phyloP scores from a whole-genome alignment of 1,140 invertebrate genomes.

The Alviniconcha marisindica region DNA sequence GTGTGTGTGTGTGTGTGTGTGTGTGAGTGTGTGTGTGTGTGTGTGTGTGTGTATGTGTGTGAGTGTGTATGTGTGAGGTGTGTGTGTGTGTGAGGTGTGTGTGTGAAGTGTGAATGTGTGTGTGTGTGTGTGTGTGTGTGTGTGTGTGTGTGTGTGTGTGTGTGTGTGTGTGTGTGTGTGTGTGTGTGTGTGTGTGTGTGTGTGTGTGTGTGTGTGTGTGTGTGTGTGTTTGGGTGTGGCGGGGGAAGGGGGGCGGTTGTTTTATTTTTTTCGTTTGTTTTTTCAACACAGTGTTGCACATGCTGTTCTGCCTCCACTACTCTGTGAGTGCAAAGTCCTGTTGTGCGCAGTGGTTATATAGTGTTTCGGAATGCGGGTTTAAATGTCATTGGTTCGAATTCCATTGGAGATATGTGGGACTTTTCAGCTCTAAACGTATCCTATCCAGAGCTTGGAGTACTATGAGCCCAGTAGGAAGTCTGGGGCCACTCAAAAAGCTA shows the following conservation, averaged over 20 bases:
- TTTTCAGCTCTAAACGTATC: too few species aligned
- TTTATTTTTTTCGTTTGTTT: not conserved
- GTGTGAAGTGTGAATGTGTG: not conserved
- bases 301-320: too few species aligned
- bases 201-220: not conserved
- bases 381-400: too few species aligned
- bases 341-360: too few species aligned
- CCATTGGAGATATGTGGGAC: too few species aligned
- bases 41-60: conserved; percentile 22
- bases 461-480: too few species aligned
- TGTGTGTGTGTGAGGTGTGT: not conserved
- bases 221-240: not conserved
- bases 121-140: not conserved
- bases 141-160: not conserved
- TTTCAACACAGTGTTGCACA: too few species aligned
- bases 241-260: not conserved
- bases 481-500: too few species aligned
- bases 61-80: not conserved
- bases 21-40: conserved; percentile 5
- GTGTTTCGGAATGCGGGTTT: too few species aligned
- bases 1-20: conserved; percentile 9
- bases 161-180: not conserved
- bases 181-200: not conserved
- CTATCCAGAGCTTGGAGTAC: too few species aligned
- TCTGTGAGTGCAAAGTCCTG: too few species aligned